Base-by-base conservation (phyloP, 2,888 invertebrate species). In the Ormyrus thymus region DNA sequence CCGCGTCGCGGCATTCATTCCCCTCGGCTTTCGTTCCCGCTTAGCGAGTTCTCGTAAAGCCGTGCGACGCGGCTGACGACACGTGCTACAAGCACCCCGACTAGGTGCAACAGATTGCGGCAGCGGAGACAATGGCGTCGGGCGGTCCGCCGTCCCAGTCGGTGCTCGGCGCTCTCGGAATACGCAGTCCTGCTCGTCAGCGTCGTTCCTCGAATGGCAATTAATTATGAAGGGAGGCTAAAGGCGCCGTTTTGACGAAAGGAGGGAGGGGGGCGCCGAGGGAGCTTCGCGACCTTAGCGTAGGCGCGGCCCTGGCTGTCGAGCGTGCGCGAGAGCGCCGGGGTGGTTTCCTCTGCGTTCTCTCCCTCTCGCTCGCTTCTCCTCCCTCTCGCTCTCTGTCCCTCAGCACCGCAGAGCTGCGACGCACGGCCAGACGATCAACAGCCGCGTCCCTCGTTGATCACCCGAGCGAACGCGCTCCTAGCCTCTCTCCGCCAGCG, bases 251-350 rank as follows among this genome's bases (percentile, higher is more conserved):
- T 29, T 65, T 4, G 29, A 29, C 2, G 51, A 43, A n/a, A 66
- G 29, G 53, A 7, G 55, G 29, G 5, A 55, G 7, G 15, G 11
- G 69, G 64, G 69, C n/a, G 61, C 70, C 45, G n/a, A 45, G 56
- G 62, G 62, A 15, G 53, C 65, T 69, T 66, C 55, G 65, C 64
- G 82, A 83, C 80, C 81, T 83, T 82, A 83, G 80, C 81, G 84
- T 85, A 86, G 87, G 85, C 84, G 87, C 88, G 84, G 84, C 87
- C 86, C 86, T 86, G 87, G 83, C 79, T 79, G 82, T 83, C 83
- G 89, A 84, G 86, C 85, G 82, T 87, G 88, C 88, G 88, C 87
- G 84, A 64, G 69, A 82, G 84, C 82, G 83, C 66, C 50, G 55
- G 86, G 87, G 86, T 86, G 84, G 84, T 76, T 29, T 84, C 82